Evolutionary conservation across 2,888 invertebrate species (phyloP).

Genomic region (Phortica magna): DNA sequence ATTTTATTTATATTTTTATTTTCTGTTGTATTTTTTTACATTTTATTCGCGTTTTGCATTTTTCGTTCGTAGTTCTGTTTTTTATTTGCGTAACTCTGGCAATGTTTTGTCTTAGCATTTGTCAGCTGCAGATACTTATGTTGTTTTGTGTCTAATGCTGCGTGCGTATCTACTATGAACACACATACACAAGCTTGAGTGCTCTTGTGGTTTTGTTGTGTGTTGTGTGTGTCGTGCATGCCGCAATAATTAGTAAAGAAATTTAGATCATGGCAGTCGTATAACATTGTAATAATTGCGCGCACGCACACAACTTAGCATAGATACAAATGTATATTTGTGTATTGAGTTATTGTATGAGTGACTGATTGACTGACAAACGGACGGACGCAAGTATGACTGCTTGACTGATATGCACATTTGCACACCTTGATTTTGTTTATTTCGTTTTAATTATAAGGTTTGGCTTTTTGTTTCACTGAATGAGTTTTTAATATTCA

Average conservation of each 20-base stretch:
- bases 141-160: slow-evolving; percentile 48
- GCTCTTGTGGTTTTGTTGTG: slow-evolving; percentile 27
- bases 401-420: slow-evolving; percentile 36
- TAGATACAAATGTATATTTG: not conserved
- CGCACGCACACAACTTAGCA: slow-evolving; percentile 28
- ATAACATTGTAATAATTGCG: slow-evolving; percentile 64
- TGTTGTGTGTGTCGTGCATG: slow-evolving; percentile 42
- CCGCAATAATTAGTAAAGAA: slow-evolving; percentile 66
- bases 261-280: slow-evolving; percentile 72
- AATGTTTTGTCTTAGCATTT: slow-evolving; percentile 43
- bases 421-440: slow-evolving; percentile 4
- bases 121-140: slow-evolving; percentile 30
- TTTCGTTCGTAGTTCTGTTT: not conserved
- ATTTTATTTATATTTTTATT: not conserved
- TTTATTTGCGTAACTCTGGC: not conserved
- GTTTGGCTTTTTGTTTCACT: not conserved
- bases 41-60: not conserved
- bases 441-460: not conserved
- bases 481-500: not conserved
- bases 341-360: not conserved
- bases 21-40: not conserved
- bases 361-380: slow-evolving; percentile 6
- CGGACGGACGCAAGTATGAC: slow-evolving; percentile 36
- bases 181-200: slow-evolving; percentile 48
- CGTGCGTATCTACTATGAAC: slow-evolving; percentile 41